Conservation (phyloP, 2,113 vertebrate genomes). For the Cyanoramphus novaezelandiae region DNA sequence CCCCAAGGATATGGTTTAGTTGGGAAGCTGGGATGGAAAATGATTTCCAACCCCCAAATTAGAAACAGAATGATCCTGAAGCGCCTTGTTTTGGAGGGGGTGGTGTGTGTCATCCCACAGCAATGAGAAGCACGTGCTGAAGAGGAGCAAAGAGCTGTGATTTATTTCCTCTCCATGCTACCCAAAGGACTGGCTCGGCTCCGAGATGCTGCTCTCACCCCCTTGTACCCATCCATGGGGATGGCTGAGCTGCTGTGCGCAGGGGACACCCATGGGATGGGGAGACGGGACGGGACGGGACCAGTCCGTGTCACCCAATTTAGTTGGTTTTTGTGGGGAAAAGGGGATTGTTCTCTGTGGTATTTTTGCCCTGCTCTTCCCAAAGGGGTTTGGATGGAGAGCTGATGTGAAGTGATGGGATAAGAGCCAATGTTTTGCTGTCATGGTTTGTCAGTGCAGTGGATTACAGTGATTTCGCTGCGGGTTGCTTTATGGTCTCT, state of each 20-base stretch:
- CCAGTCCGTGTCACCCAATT: background rate
- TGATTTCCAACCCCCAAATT: constrained; percentile 50
- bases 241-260: fast-evolving
- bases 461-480: background rate
- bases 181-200: background rate
- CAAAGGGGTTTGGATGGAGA: background rate
- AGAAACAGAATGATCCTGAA: constrained; percentile 57
- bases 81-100: constrained; percentile 6
- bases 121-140: constrained; percentile 37
- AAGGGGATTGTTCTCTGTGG: fast-evolving
- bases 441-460: fast-evolving
- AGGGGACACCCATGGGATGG: background rate
- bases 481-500: background rate
- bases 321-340: background rate
- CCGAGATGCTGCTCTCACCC: background rate
- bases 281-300: too few relatives aligned
- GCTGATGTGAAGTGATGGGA: background rate
- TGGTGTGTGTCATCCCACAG: constrained; percentile 34
- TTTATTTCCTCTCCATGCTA: background rate
- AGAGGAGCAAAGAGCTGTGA: background rate
- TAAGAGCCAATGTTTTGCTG: background rate
- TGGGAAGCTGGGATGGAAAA: constrained; percentile 46
- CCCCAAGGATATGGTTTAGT: background rate
- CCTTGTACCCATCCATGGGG: background rate
- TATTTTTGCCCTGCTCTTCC: background rate